These are phyloP conservation scores for Leguminivora glycinivorella DNA, from an alignment of 1,140 invertebrate genomes.

Conservation along the genomic window DNA sequence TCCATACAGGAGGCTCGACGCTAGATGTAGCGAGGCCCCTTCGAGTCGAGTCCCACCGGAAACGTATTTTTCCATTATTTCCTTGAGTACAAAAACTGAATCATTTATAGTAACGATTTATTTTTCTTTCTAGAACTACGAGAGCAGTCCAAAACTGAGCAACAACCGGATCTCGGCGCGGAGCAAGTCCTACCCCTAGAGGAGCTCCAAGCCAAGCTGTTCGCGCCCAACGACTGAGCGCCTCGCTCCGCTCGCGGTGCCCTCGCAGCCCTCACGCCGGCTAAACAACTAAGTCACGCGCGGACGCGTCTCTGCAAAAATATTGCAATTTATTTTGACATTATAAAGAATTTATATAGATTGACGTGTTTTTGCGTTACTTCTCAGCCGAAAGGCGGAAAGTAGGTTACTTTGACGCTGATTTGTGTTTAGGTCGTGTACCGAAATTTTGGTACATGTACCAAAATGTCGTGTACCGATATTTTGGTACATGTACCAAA, in stretches of 20 bases:
- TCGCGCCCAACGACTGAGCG: slow-evolving; percentile 49
- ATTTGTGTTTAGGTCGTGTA: slow-evolving; percentile 1
- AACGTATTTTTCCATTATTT: no score
- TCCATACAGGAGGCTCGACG: no score
- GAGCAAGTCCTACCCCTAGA: slow-evolving; percentile 67
- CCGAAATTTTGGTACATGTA: not conserved
- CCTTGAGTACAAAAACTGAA: no score
- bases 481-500: not conserved
- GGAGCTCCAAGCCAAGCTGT: slow-evolving; percentile 59
- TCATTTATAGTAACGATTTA: not conserved
- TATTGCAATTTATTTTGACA: not conserved
- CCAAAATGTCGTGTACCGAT: not conserved
- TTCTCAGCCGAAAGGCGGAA: not conserved
- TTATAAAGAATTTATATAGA: slow-evolving; percentile 2
- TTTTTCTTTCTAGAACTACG: slow-evolving; percentile 56
- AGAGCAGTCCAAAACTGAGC: slow-evolving; percentile 67
- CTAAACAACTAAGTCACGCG: not conserved
- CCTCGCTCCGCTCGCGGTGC: not conserved
- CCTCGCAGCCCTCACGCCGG: not conserved
- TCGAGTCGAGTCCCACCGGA: no score
- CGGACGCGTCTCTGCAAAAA: not conserved
- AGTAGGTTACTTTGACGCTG: not conserved
- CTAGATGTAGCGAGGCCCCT: no score
- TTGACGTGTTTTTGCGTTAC: slow-evolving; percentile 1
- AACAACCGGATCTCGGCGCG: slow-evolving; percentile 67